Conservation (phyloP, 2,888 invertebrate species). For the Suillia variegata region DNA sequence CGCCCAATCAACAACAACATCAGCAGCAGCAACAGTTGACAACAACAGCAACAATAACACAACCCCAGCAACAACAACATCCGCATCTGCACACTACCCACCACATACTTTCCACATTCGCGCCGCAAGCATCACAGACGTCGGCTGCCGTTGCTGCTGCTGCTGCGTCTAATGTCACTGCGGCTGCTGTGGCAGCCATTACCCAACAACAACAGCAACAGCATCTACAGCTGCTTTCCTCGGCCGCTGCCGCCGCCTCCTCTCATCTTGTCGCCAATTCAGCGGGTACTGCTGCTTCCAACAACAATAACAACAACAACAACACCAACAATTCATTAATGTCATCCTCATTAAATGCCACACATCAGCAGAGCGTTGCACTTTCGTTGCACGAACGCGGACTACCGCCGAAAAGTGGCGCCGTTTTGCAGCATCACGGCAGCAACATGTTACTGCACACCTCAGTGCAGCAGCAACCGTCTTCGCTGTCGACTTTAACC, state of each 20-base stretch:
- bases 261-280: constrained; percentile 30
- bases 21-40: constrained; percentile 38
- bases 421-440: constrained; percentile 33
- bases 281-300: constrained; percentile 44
- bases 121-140: constrained; percentile 33
- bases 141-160: constrained; percentile 34
- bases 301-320: constrained; percentile 57
- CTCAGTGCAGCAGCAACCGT: constrained; percentile 24
- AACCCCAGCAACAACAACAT: constrained; percentile 40
- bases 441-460: constrained; percentile 47
- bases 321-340: constrained; percentile 56
- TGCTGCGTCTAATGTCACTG: constrained; percentile 29
- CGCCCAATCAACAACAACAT: constrained; percentile 58
- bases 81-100: constrained; percentile 13
- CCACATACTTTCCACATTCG: constrained; percentile 48
- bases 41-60: constrained; percentile 39
- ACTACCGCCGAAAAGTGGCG: constrained; percentile 47
- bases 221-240: constrained; percentile 45
- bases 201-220: constrained; percentile 57
- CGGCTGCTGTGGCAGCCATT: constrained; percentile 40
- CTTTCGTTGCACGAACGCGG: constrained; percentile 43
- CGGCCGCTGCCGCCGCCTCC: constrained; percentile 33
- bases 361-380: constrained; percentile 38
- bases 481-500: constrained; percentile 23
- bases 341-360: constrained; percentile 59